Base-by-base conservation (phyloP, 2,113 vertebrate genomes). In the Siniperca chuatsi region DNA sequence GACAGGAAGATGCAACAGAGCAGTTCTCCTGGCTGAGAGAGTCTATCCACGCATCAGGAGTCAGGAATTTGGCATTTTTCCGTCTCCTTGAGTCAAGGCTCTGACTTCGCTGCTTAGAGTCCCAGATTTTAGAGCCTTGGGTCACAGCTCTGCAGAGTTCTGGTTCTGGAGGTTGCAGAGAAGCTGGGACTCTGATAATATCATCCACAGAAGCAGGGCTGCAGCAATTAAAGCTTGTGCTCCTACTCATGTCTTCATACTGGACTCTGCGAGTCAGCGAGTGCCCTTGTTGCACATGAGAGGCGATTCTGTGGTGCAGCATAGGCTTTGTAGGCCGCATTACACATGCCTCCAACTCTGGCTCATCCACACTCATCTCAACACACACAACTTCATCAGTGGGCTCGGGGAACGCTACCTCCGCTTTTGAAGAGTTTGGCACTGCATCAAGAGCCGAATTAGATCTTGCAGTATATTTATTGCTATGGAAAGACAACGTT, bases 281-380 rank as follows among this genome's bases (percentile, higher is more conserved):
- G 25, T 20, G 80, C 9, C 87, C 89, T 0, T 79, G 75, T 37
- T 86, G 85, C 40, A 92, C 60, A 72, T 90, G 92, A 57, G 91
- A 91, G 60, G 91, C 90, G 23, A 91, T 92, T 46, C 88, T 89
- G 50, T 89, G 81, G 79, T 92, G 89, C 37, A 90, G 25, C 82
- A 89, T 90, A 20, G 90, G 90, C 64, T 72, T 83, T 12, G 71
- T 37, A 57, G 88, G 70, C 20, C 1, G 33, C 44, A 10, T 37
- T 4, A 21, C 50, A 42, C 72, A 75, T 20, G n/a, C 42, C 23
- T 84, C 86, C 65, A 83, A 74, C 79, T 93, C 91, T 10, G 95
- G 95, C 72, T 93, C 96, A 75, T 96, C 96, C 60, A 96, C 96
- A 75, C 93, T 96, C 96, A 96, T 96, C 90, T 96, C 96, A 2